Conservation (phyloP, 2,797 vertebrate species). For the Pampus argenteus region DNA sequence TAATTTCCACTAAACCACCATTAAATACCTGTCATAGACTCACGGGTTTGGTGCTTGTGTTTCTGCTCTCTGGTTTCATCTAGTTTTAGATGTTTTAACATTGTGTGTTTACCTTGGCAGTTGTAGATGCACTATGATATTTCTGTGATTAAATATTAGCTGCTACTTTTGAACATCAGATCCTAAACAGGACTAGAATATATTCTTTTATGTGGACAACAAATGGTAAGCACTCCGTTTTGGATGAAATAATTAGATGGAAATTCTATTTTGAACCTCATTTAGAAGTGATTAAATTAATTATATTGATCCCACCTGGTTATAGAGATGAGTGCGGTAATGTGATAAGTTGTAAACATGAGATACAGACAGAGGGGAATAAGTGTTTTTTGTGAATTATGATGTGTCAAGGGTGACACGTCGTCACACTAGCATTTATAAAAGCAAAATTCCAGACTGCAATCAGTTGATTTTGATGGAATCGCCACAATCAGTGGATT, state of each 20-base stretch:
- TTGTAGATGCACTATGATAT: too few species aligned
- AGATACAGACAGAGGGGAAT: background rate
- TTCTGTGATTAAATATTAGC: too few species aligned
- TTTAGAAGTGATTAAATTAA: slow-evolving; percentile 7
- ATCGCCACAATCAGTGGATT: background rate
- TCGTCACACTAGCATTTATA: slow-evolving; percentile 1
- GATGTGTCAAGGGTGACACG: background rate
- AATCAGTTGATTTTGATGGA: background rate
- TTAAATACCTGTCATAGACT: too few species aligned
- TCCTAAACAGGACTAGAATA: background rate
- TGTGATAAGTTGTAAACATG: too few species aligned
- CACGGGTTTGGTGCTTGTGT: too few species aligned
- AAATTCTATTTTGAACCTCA: background rate
- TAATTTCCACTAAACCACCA: too few species aligned
- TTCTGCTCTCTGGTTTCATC: too few species aligned
- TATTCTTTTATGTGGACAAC: background rate
- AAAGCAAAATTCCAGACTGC: background rate
- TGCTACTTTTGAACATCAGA: background rate
- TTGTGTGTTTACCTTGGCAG: too few species aligned
- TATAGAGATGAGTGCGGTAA: background rate
- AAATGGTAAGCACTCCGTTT: background rate
- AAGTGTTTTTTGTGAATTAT: background rate
- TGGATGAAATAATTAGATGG: background rate
- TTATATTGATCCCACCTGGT: background rate
- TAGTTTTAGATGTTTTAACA: too few species aligned